Evolutionary conservation across 1,140 invertebrate genomes (phyloP), one percentile per base, ranked within the genome.

Genomic region (Lerema accius): DNA sequence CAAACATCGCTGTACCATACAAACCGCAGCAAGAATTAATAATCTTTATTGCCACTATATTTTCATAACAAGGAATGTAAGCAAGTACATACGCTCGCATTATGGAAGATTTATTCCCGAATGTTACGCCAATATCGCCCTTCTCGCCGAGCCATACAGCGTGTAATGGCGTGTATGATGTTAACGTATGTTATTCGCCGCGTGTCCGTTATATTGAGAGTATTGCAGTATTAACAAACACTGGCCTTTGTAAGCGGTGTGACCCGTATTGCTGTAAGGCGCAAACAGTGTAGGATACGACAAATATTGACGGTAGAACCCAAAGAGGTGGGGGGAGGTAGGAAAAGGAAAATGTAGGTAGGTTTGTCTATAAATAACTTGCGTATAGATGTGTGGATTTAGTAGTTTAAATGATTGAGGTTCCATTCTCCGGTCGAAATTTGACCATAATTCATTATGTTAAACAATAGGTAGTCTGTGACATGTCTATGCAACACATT

Each of bases 111-210:
- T 37, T 37, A 37, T 37, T n/a, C n/a, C 35, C 35, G 4, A 11
- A 37, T 37, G 35, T 11, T 11, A 11, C 35, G n/a, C 35, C 35
- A 37, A 37, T 37, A 37, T 37, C 10, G 35, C 35, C 11, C 35
- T n/a, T 37, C 10, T 9, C 35, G 35, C 35, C 10, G 11, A n/a
- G 35, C n/a, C 43, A 56, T 40, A 43, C 40, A 56, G 40, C 53
- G 17, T 43, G 39, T 32, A 43, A 56, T 56, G 37, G 16, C 39
- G 15, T 51, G 32, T 16, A 51, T n/a, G 32, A 51, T 13, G 35
- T 37, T n/a, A 37, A 37, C 35, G 28, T 15, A 37, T 51, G 49
- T 51, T 37, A 51, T 50, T 32, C 14, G 46, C 17, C 11, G 49
- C 14, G 7, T 37, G 10, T 11, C 35, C 35, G 10, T n/a, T 2